These are phyloP conservation scores for Eristalis intricaria DNA, from an alignment of 2,888 invertebrate genomes.

Conservation along the genomic window DNA sequence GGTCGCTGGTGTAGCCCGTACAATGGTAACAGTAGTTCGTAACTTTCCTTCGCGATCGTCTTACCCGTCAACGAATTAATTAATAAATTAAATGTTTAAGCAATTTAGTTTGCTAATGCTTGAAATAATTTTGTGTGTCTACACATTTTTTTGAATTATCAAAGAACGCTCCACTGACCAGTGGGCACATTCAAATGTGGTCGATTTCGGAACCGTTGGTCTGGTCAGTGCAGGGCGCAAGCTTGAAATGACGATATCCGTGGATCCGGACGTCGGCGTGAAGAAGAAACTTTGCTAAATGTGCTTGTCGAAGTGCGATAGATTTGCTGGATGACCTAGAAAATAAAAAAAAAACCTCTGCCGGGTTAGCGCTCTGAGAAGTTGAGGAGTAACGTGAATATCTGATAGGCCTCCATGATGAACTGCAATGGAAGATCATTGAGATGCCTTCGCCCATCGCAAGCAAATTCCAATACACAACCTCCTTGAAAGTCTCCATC, in stretches of 20 bases:
- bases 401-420: background rate
- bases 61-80: background rate
- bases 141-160: too few relatives aligned
- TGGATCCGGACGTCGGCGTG: too few relatives aligned
- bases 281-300: too few relatives aligned
- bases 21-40: background rate
- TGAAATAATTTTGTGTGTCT: background rate
- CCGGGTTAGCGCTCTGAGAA: background rate
- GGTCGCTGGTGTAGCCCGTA: background rate
- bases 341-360: too few relatives aligned
- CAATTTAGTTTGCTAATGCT: background rate
- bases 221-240: too few relatives aligned
- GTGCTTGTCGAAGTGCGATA: too few relatives aligned
- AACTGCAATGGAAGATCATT: background rate
- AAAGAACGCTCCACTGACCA: too few relatives aligned
- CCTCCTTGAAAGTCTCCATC: constrained; percentile 24
- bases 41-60: background rate
- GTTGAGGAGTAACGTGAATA: constrained; percentile 9
- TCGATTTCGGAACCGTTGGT: too few relatives aligned
- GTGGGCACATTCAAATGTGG: too few relatives aligned
- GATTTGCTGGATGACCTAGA: too few relatives aligned
- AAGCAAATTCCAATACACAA: background rate
- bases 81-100: background rate
- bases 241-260: too few relatives aligned
- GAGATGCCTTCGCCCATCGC: background rate